Conservation (phyloP, 2,888 invertebrate genomes). For the Drosophila nr. fundita region DNA sequence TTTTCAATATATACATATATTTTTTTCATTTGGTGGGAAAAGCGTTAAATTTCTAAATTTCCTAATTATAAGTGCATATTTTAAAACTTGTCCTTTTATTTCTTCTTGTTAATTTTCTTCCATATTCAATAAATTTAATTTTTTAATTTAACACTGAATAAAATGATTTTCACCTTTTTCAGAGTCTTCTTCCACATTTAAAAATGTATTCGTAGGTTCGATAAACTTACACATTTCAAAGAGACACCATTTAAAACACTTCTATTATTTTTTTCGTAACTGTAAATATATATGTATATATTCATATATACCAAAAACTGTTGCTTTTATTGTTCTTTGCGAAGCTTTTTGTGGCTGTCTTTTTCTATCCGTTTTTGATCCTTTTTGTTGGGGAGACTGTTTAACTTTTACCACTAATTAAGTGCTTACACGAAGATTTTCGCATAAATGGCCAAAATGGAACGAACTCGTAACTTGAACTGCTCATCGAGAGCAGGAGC, state of each 20-base stretch:
- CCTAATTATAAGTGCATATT: no score
- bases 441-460: slow-evolving; percentile 56
- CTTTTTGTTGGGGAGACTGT: slow-evolving; percentile 49
- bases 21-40: no score
- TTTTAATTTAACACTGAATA: no score
- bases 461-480: slow-evolving; percentile 26
- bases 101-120: no score
- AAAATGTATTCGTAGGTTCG: not conserved
- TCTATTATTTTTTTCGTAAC: not conserved
- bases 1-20: no score
- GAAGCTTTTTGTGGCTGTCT: not conserved
- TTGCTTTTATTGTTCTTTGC: slow-evolving; percentile 62
- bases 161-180: not conserved
- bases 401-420: slow-evolving; percentile 80
- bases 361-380: not conserved
- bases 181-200: not conserved
- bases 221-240: not conserved
- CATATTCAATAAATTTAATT: no score
- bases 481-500: slow-evolving; percentile 5
- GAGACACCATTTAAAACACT: not conserved
- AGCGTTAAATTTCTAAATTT: no score
- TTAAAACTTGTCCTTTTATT: no score
- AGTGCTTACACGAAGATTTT: slow-evolving; percentile 79
- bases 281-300: not conserved
- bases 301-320: slow-evolving; percentile 19